These are phyloP conservation scores for Meiosimyza platycephala DNA, from an alignment of 2,888 invertebrate genomes.

Conservation along the genomic window DNA sequence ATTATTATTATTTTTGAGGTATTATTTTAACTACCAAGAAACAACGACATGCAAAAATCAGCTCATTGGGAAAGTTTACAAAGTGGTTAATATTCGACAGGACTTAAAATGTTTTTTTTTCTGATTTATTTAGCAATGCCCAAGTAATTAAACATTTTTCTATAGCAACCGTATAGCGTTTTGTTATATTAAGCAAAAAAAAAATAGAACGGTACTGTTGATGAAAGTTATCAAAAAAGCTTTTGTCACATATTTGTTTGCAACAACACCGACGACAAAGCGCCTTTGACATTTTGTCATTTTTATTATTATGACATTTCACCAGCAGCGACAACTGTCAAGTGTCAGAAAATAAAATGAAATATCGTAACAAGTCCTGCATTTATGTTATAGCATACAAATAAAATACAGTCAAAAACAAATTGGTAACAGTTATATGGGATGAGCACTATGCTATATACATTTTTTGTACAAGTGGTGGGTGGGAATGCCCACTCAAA, in stretches of 20 bases:
- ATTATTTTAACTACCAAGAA: no score
- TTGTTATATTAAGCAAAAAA: neutral
- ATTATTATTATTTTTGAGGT: no score
- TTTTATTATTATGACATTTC: constrained; percentile 19
- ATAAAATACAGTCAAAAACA: neutral
- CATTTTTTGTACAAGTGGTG: neutral
- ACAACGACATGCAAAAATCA: no score
- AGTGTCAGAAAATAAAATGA: constrained; percentile 12
- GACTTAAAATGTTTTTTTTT: no score
- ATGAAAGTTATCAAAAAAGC: neutral
- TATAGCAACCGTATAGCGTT: no score
- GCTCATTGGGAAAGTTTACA: no score
- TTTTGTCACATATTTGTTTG: constrained; percentile 1
- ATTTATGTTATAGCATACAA: neutral
- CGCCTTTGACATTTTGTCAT: neutral
- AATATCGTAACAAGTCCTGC: neutral
- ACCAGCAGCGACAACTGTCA: constrained; percentile 16
- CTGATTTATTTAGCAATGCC: no score
- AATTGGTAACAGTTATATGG: neutral
- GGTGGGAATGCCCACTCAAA: neutral
- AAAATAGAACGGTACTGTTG: neutral
- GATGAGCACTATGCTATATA: no score
- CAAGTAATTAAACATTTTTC: no score
- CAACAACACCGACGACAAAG: neutral
- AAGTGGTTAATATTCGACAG: no score